A percentile compares a stretch with the other conserved stretches of the same genome.
phyloP scores from a whole-genome alignment of 1,140 invertebrate genomes.

The Hycleus phaleratus region DNA sequence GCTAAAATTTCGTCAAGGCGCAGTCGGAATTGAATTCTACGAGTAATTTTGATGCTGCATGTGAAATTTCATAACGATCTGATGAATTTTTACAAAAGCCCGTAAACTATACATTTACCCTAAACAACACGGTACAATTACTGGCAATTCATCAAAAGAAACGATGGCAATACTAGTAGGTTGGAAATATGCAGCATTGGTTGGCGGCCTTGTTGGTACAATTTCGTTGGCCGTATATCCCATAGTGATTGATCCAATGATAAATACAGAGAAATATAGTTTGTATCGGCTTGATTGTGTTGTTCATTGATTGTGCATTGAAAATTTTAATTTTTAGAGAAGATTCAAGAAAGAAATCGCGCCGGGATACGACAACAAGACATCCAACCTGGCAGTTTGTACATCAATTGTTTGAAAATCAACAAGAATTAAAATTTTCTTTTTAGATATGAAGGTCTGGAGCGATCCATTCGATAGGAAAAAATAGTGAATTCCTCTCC shows the following conservation, averaged over 20 bases:
- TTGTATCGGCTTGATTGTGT: conserved; percentile 26
- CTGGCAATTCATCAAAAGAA: too few relatives aligned
- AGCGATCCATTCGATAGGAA: conserved; percentile 57
- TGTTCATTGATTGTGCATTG: background rate
- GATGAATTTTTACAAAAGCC: too few relatives aligned
- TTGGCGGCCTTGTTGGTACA: conserved; percentile 50
- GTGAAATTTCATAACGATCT: too few relatives aligned
- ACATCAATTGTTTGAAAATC: conserved; percentile 2
- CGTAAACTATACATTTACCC: too few relatives aligned
- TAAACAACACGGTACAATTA: too few relatives aligned
- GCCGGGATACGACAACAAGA: conserved; percentile 54
- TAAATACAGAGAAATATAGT: conserved; percentile 57
- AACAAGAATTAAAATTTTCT: conserved; percentile 6
- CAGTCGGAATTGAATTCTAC: too few relatives aligned
- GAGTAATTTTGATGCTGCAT: too few relatives aligned
- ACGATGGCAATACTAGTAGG: conserved; percentile 34
- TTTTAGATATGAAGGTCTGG: conserved; percentile 65
- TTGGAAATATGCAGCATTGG: conserved; percentile 52
- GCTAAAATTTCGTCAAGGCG: too few relatives aligned
- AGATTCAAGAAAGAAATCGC: conserved; percentile 50
- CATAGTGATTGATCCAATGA: conserved; percentile 56
- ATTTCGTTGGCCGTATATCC: conserved; percentile 53
- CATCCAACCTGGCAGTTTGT: conserved; percentile 62
- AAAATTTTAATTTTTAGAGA: conserved; percentile 44
- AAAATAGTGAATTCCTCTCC: conserved; percentile 24